Evolutionary conservation across 1,140 invertebrate species (phyloP).

Genomic region (Heliconius nattereri): DNA sequence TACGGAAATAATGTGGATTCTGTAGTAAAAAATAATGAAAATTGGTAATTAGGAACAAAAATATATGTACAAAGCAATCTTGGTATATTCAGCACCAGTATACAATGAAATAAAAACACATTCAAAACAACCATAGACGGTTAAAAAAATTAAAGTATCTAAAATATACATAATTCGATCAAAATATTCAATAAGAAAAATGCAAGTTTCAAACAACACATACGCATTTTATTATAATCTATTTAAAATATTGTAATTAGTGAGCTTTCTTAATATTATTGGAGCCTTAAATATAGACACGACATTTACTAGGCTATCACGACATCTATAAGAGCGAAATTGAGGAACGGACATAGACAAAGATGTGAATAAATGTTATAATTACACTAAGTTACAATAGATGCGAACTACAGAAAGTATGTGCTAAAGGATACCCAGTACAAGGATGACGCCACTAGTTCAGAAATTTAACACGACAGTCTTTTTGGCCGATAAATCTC

Average conservation of each 20-base stretch:
- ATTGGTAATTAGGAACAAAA: slow-evolving; percentile 21
- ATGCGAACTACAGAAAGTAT: slow-evolving; percentile 52
- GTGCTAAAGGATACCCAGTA: slow-evolving; percentile 49
- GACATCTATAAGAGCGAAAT: slow-evolving; percentile 79
- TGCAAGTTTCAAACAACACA: slow-evolving; percentile 53
- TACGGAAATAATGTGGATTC: slow-evolving; percentile 18
- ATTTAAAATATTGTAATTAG: slow-evolving; percentile 59
- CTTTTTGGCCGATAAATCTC: slow-evolving; percentile 14
- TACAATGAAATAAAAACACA: slow-evolving; percentile 34
- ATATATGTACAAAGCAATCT: slow-evolving; percentile 41
- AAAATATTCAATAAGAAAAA: slow-evolving; percentile 17
- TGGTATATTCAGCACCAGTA: slow-evolving; percentile 63
- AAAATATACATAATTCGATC: neutral
- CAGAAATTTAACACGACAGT: neutral
- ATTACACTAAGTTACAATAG: slow-evolving; percentile 52
- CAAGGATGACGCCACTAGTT: slow-evolving; percentile 9
- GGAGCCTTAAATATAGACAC: slow-evolving; percentile 62
- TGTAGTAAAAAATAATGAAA: slow-evolving; percentile 23
- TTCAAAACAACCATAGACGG: neutral
- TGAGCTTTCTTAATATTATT: slow-evolving; percentile 65
- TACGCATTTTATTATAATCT: slow-evolving; percentile 51
- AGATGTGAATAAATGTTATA: slow-evolving; percentile 68
- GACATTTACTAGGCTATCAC: slow-evolving; percentile 77
- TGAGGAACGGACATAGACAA: slow-evolving; percentile 77
- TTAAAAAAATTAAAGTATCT: neutral